phyloP scores from a whole-genome alignment of 2,888 invertebrate species.

The Crepidodera aurea region DNA sequence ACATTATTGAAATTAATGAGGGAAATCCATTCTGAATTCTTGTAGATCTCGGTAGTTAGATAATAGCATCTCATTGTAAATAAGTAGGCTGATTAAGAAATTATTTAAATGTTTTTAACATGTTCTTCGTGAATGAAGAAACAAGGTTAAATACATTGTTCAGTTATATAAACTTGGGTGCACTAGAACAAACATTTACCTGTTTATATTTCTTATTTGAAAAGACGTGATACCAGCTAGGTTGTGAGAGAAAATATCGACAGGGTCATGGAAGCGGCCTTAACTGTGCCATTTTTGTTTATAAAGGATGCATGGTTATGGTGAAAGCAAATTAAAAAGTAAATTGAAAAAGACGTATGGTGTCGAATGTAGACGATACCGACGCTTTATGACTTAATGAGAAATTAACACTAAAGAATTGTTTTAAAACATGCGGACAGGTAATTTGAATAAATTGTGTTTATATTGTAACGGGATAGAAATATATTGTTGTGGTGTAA shows the following conservation, averaged over 20 bases:
- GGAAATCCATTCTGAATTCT: slow-evolving; percentile 18
- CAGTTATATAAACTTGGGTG: slow-evolving; percentile 28
- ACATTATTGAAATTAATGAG: slow-evolving; percentile 17
- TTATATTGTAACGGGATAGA: too few species aligned
- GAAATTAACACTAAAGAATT: too few species aligned
- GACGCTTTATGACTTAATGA: too few species aligned
- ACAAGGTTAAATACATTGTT: slow-evolving; percentile 30
- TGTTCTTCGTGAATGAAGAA: slow-evolving; percentile 28
- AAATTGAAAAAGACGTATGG: too few species aligned
- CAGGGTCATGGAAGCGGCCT: slow-evolving; percentile 16
- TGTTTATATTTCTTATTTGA: slow-evolving; percentile 12
- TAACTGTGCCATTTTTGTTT: slow-evolving; percentile 10
- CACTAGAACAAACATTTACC: slow-evolving; percentile 19
- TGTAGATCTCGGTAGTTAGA: slow-evolving; percentile 15
- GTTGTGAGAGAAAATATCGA: slow-evolving; percentile 6
- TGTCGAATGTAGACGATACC: too few species aligned
- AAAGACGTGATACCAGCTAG: slow-evolving; percentile 9
- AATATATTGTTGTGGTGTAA: too few species aligned
- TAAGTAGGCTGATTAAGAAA: slow-evolving; percentile 25
- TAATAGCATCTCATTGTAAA: slow-evolving; percentile 19
- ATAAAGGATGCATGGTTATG: too few species aligned
- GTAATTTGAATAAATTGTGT: too few species aligned
- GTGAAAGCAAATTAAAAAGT: too few species aligned
- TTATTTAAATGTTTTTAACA: slow-evolving; percentile 26
- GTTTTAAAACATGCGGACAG: too few species aligned